phyloP scores from a whole-genome alignment of 2,888 invertebrate species.

The Lasius platythorax region DNA sequence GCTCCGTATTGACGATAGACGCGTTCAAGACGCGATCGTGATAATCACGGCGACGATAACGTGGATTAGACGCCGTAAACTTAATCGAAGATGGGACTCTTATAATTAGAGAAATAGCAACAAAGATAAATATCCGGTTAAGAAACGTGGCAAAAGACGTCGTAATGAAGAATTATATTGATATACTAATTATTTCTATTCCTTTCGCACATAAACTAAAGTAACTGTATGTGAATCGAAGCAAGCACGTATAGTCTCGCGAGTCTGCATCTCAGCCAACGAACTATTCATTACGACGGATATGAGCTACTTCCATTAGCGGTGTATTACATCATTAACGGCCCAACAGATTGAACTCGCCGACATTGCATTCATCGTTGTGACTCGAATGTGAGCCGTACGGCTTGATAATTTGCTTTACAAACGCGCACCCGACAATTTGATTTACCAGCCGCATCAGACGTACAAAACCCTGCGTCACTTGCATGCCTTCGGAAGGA shows the following conservation, averaged over 20 bases:
- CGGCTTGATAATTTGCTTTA: not conserved
- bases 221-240: not conserved
- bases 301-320: not conserved
- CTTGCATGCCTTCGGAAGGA: constrained; percentile 9
- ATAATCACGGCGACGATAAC: constrained; percentile 54
- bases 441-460: not conserved
- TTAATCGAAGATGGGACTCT: not conserved
- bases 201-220: not conserved
- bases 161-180: not conserved
- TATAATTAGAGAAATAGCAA: not conserved
- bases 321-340: constrained; percentile 11
- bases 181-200: not conserved
- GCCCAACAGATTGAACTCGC: constrained; percentile 5
- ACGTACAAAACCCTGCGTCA: not conserved
- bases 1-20: constrained; percentile 43
- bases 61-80: constrained; percentile 26
- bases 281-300: not conserved
- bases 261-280: not conserved
- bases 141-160: not conserved
- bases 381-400: not conserved
- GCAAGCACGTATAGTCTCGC: not conserved
- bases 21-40: constrained; percentile 14
- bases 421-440: not conserved
- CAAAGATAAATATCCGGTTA: not conserved
- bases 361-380: not conserved